A percentile compares a stretch with the other conserved stretches of the same genome.
Conservation (phyloP, 92 coral and sea anemone genomes). For the Zoanthus sociatus region DNA sequence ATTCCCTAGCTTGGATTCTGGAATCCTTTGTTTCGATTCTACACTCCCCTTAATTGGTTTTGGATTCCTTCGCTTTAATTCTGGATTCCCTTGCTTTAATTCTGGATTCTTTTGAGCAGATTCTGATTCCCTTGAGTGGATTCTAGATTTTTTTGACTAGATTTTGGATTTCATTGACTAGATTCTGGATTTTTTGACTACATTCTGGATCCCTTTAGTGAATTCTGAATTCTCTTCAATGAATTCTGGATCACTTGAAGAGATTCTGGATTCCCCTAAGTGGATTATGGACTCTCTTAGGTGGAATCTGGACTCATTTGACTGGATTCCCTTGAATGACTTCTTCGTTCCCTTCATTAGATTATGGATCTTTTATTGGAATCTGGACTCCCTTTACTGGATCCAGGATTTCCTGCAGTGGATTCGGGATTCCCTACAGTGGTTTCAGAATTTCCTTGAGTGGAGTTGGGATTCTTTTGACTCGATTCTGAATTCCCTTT, state of each 20-base stretch:
- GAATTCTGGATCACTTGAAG: background rate
- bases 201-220: too few relatives aligned
- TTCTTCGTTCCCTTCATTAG: background rate
- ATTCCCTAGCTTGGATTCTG: background rate
- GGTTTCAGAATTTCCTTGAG: too few relatives aligned
- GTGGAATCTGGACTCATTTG: background rate
- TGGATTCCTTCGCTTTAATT: background rate
- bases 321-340: background rate
- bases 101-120: too few relatives aligned
- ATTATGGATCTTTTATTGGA: background rate
- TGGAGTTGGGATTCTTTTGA: too few relatives aligned
- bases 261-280: background rate
- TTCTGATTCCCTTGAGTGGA: background rate
- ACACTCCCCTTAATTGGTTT: too few relatives aligned
- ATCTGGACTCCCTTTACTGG: too few relatives aligned
- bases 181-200: background rate
- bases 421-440: background rate
- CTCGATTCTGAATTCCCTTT: background rate
- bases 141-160: too few relatives aligned
- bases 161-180: background rate
- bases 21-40: background rate
- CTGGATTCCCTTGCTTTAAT: background rate
- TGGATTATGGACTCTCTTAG: background rate
- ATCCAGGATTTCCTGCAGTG: too few relatives aligned
- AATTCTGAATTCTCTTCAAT: background rate